A percentile compares a stretch with the other conserved stretches of the same genome.
phyloP scores from a whole-genome alignment of 2,113 vertebrate species.

The Dasyurus viverrinus region DNA sequence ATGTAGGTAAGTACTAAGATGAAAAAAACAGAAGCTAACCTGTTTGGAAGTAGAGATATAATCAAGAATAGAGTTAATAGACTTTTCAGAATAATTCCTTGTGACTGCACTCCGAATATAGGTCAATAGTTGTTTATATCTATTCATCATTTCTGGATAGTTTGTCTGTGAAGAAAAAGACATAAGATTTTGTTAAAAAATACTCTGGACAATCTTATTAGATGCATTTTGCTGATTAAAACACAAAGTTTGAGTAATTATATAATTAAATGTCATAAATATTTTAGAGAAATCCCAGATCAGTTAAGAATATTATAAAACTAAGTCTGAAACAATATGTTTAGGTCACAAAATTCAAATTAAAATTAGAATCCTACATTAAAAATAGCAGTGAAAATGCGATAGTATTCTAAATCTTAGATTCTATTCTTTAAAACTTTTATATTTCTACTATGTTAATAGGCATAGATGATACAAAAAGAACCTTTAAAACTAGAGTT shows the following conservation, averaged over 20 bases:
- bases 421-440: slow-evolving; percentile 1
- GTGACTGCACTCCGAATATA: slow-evolving; percentile 98
- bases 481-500: neutral
- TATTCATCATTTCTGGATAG: slow-evolving; percentile 99
- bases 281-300: slow-evolving; percentile 40
- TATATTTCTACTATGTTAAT: neutral
- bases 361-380: neutral
- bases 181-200: slow-evolving; percentile 5
- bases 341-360: slow-evolving; percentile 22
- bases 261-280: slow-evolving; percentile 25
- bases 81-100: slow-evolving; percentile 99
- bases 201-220: slow-evolving; percentile 2
- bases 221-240: slow-evolving; percentile 7
- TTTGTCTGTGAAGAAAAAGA: slow-evolving; percentile 89
- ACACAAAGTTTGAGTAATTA: neutral
- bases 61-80: slow-evolving; percentile 99
- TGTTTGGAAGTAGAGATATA: slow-evolving; percentile 99
- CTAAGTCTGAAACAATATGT: slow-evolving; percentile 46
- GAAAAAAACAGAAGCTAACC: slow-evolving; percentile 84
- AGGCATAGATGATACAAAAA: neutral
- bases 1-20: neutral
- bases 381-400: slow-evolving; percentile 12
- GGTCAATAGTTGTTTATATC: slow-evolving; percentile 98
- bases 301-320: neutral
- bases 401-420: slow-evolving; percentile 37